These are phyloP conservation scores for Blomia tropicalis DNA, from an alignment of 2,888 invertebrate genomes.

Conservation along the genomic window DNA sequence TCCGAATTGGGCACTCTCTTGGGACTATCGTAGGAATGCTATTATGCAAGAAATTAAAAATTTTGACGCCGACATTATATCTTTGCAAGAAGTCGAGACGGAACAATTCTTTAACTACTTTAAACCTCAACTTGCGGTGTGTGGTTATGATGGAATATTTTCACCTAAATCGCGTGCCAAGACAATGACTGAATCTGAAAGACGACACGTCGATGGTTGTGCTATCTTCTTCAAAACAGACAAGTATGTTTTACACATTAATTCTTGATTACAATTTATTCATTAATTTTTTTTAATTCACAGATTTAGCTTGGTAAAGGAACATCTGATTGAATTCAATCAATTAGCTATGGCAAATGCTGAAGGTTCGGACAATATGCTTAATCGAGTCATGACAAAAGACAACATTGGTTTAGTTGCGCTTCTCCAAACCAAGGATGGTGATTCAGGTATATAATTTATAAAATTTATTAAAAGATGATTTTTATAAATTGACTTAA, in stretches of 20 bases:
- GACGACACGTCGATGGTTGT: conserved; percentile 96
- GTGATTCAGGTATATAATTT: conserved; percentile 43
- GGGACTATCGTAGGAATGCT: conserved; percentile 95
- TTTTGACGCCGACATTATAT: conserved; percentile 92
- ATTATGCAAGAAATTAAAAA: conserved; percentile 91
- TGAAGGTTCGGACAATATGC: conserved; percentile 92
- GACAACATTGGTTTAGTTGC: conserved; percentile 97
- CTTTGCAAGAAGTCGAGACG: conserved; percentile 92
- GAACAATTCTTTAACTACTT: conserved; percentile 97
- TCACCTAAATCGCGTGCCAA: conserved; percentile 95
- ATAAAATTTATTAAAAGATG: neutral
- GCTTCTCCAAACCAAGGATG: conserved; percentile 79
- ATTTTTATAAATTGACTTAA: neutral
- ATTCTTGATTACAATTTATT: neutral
- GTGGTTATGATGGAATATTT: conserved; percentile 78
- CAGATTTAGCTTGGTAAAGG: conserved; percentile 84
- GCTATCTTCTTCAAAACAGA: conserved; percentile 89
- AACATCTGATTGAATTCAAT: conserved; percentile 94
- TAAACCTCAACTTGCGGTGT: conserved; percentile 74
- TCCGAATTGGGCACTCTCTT: conserved; percentile 93
- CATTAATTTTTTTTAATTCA: neutral
- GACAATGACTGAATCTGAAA: conserved; percentile 89
- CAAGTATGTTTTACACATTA: conserved; percentile 48
- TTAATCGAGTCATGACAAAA: conserved; percentile 95
- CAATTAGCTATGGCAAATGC: conserved; percentile 96